A percentile compares a stretch with the other conserved stretches of the same genome.
These are phyloP conservation scores for Whitmania pigra DNA, from an alignment of 1,140 invertebrate species.

Conservation along the genomic window DNA sequence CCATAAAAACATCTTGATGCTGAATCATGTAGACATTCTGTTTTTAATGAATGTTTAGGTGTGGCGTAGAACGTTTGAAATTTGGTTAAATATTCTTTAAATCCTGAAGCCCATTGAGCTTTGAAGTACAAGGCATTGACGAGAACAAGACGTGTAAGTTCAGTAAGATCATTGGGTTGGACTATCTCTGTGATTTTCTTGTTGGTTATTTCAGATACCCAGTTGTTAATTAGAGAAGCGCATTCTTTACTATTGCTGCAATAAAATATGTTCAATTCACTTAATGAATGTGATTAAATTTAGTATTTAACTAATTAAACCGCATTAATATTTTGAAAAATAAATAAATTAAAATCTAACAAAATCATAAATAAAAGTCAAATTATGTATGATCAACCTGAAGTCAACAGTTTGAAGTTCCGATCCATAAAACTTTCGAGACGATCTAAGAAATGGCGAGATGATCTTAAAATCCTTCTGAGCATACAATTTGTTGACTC, in stretches of 20 bases:
- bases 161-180: background rate
- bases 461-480: background rate
- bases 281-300: too few species aligned
- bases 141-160: background rate
- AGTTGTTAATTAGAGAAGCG: constrained; percentile 4
- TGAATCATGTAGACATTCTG: constrained; percentile 30
- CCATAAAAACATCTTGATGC: background rate
- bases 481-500: constrained; percentile 13
- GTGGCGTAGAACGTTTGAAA: background rate
- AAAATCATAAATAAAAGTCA: too few species aligned
- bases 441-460: background rate
- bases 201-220: constrained; percentile 8
- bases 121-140: constrained; percentile 17
- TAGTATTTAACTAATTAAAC: too few species aligned
- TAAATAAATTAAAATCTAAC: too few species aligned
- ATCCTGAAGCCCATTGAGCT: background rate
- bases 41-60: background rate
- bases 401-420: background rate
- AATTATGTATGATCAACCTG: too few species aligned
- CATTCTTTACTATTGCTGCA: background rate
- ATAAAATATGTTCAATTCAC: too few species aligned
- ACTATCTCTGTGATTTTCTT: constrained; percentile 11
- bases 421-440: background rate
- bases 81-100: background rate
- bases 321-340: too few species aligned